Base-by-base conservation (phyloP, 2,888 invertebrate genomes). In the Orthosia gothica region DNA sequence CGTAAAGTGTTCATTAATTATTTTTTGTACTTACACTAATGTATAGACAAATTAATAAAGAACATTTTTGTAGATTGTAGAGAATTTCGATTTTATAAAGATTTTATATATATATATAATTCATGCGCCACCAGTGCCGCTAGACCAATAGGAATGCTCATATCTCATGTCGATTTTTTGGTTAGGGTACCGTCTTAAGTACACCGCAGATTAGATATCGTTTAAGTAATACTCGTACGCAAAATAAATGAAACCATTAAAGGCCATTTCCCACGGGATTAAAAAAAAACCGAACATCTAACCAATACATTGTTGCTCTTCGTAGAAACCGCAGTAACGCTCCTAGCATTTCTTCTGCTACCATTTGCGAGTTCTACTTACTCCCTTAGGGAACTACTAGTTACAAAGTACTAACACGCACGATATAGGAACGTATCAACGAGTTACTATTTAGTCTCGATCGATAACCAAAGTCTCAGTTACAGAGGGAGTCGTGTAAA, bases 401-500 rank as follows among this genome's bases (percentile, higher is more conserved):
- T 69, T 76, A 74, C 67, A 74, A 73, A 70, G 70, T 70, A 74
- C 50, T 50, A 50, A 70, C 77, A 73, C 74, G 70, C 73, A 78
- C 74, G 66, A 68, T 68, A 75, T 68, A 63, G 23, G 66, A 79
- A 64, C 74, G 64, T 67, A 67, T 75, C 76, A 75, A 68, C 82
- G 75, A 86, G 90, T 91, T 86, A 78, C 89, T 89, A 90, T 85
- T 92, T 89, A 90, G 66, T 66, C 76, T 63, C 74, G 72, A 64
- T 81, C 87, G 86, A 88, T 88, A 87, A 86, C 90, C 76, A 79
- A 83, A 85, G 88, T 76, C 84, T 86, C 77, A 88, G 91, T 90
- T 89, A 89, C 91, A 91, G 88, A 91, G 88, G 92, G 88, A 92
- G 91, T 89, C 88, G 85, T 92, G 92, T 92, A 90, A 90, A 92